Conservation (phyloP, 2,113 vertebrate species). For the Carassius gibelio region DNA sequence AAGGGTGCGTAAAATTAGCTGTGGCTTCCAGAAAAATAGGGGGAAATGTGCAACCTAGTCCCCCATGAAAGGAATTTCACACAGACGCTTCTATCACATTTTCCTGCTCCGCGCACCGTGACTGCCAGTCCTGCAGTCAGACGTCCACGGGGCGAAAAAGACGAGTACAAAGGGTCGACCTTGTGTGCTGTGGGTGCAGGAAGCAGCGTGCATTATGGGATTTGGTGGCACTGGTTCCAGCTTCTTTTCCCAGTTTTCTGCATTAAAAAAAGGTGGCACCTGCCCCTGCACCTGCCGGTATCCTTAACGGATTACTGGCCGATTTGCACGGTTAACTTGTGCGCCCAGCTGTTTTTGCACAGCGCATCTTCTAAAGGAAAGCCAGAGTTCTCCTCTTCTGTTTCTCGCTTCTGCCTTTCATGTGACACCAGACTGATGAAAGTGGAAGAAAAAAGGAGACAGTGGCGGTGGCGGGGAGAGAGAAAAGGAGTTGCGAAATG, state of each 20-base stretch:
- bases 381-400: slow-evolving; percentile 56
- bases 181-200: slow-evolving; percentile 32
- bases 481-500: slow-evolving; percentile 55
- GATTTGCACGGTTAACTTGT: slow-evolving; percentile 51
- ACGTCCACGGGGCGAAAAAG: neutral
- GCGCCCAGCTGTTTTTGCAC: slow-evolving; percentile 34
- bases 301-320: slow-evolving; percentile 51
- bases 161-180: slow-evolving; percentile 43
- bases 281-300: slow-evolving; percentile 47
- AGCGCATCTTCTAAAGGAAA: slow-evolving; percentile 55
- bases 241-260: slow-evolving; percentile 12
- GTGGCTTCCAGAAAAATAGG: slow-evolving; percentile 64
- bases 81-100: slow-evolving; percentile 49
- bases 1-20: slow-evolving; percentile 68
- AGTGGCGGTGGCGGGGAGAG: slow-evolving; percentile 40
- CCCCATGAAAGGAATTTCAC: slow-evolving; percentile 57
- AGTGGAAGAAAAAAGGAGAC: slow-evolving; percentile 53
- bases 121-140: slow-evolving; percentile 46
- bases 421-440: slow-evolving; percentile 64
- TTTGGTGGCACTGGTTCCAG: slow-evolving; percentile 42
- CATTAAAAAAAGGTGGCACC: slow-evolving; percentile 13
- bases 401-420: slow-evolving; percentile 57
- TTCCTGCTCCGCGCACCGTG: slow-evolving; percentile 43
- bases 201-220: slow-evolving; percentile 43
- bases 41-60: slow-evolving; percentile 58